Base-by-base conservation (phyloP, 2,113 vertebrate genomes). In the Chaenocephalus aceratus region DNA sequence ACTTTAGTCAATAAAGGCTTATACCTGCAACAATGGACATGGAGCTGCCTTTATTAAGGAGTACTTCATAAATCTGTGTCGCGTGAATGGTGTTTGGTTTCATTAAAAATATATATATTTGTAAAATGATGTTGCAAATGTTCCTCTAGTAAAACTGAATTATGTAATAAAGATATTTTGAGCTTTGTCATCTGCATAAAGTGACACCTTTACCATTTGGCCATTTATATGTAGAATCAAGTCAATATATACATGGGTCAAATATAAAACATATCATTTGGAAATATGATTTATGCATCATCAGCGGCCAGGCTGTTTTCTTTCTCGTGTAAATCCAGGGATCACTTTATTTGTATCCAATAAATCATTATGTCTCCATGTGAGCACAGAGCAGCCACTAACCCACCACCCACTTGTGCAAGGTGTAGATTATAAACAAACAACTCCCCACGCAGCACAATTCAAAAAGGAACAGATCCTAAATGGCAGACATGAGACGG, bases 141-240 rank as follows among this genome's bases (percentile, higher is more conserved):
- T 66, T 71, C 6, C 4, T 36, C 21, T 58, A 52, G 8, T 60
- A 12, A 2, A 64, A 41, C 10, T 1, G 1, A 54, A 6, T 72
- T 11, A 14, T 14, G n/a, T 36, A 61, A 52, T 14, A 49, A 1
- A 52, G 34, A 49, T 45, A 2, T 56, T 72, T 48, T 6, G 13
- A 49, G 10, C 2, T 46, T 21, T 66, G n/a, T 86, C 78, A 54
- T 89, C 81, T 70, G 54, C 68, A 51, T 77, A 70, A 5, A 53
- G 59, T 65, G 11, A 21, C 36, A 41, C 1, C 6, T 51, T 48
- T 0, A 15, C 61, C 54, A 71, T 53, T 21, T 56, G 10, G 34
- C 21, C 21, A 14, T 53, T 49, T 6, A 57, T 44, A 10, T 12
- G 34, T 21, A 2, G 10, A 3, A 48, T 56, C 0, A 54, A 56